Evolutionary conservation across 37 sponge, comb jelly and placozoan species (phyloP), one percentile per base, ranked within the genome.

Genomic region (Hormiphora californensis): DNA sequence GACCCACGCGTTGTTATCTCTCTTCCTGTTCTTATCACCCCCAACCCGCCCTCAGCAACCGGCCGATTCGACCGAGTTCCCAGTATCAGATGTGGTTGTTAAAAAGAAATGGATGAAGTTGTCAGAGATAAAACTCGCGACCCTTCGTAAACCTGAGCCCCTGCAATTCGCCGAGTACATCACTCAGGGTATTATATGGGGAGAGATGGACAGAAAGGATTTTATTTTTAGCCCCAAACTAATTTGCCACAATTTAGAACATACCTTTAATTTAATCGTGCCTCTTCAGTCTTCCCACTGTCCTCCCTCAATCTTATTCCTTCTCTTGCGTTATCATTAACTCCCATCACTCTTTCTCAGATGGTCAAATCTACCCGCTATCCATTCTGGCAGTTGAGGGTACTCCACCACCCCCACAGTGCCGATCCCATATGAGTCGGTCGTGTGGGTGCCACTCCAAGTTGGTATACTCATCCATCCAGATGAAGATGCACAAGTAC

Each of bases 1-100:
- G n/a, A n/a, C n/a, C n/a, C n/a, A n/a, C n/a, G n/a, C n/a, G n/a
- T n/a, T n/a, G n/a, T n/a, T n/a, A n/a, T n/a, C n/a, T n/a, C n/a
- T n/a, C n/a, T n/a, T n/a, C n/a, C n/a, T n/a, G n/a, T n/a, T n/a
- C n/a, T n/a, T n/a, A n/a, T n/a, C n/a, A n/a, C n/a, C n/a, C n/a
- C n/a, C n/a, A n/a, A n/a, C n/a, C n/a, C n/a, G n/a, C 61, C 27
- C 61, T 30, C 81, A 73, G 81, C 81, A 73, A 73, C 81, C 81
- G n/a, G 81, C 81, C 2, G 81, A 73, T 30, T 43, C 81, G 1
- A 73, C 81, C 25, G 81, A 73, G 25, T 73, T 36, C 22, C 81
- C 81, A 4, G 81, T 73, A 11, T 27, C 81, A 11, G 81, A 73
- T 7, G 81, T 73, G 27, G 81, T 73, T 9, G 81, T 73, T 22